A percentile compares a stretch with the other conserved stretches of the same genome.
Conservation (phyloP, 2,113 vertebrate genomes). For the Irena cyanogastra region DNA sequence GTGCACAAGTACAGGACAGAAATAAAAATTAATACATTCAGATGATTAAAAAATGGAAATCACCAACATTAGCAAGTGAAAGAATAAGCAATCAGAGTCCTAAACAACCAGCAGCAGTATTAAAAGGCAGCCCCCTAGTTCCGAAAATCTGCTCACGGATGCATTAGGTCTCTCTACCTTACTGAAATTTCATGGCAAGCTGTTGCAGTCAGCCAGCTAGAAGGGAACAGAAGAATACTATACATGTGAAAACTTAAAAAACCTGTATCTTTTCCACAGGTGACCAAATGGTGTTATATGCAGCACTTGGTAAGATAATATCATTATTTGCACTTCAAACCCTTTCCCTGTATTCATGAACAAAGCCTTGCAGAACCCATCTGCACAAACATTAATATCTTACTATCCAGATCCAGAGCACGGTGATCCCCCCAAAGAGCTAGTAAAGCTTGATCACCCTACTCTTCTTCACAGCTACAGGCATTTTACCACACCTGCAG, state of each 20-base stretch:
- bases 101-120: background rate
- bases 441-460: background rate
- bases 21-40: constrained; percentile 23
- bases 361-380: background rate
- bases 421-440: background rate
- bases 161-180: constrained; percentile 13
- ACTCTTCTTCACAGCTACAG: background rate
- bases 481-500: background rate
- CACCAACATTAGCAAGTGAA: background rate
- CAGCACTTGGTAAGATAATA: background rate
- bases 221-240: constrained; percentile 18
- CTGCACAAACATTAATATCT: background rate
- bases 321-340: background rate
- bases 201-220: constrained; percentile 33
- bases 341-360: background rate
- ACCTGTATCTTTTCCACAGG: background rate
- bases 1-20: background rate
- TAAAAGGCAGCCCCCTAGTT: background rate
- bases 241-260: background rate
- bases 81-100: background rate
- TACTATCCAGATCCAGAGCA: background rate
- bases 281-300: background rate
- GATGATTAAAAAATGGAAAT: constrained; percentile 30
- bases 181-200: constrained; percentile 25
- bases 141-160: background rate